phyloP scores from a whole-genome alignment of 2,113 vertebrate species.

The Lasiurus cinereus region DNA sequence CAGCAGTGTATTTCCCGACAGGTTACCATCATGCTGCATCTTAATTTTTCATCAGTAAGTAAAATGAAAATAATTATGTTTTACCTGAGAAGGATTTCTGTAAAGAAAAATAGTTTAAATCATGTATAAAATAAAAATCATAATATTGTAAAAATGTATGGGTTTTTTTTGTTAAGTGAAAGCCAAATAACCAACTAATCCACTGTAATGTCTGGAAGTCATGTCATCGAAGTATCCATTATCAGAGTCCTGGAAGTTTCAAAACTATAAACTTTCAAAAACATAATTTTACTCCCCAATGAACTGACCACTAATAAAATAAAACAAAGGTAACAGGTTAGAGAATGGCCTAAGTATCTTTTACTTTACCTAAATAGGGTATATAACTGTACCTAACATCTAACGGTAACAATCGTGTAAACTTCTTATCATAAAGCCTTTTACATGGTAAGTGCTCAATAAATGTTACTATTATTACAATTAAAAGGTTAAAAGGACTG shows the following conservation, averaged over 20 bases:
- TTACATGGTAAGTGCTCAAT: not conserved
- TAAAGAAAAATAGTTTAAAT: not conserved
- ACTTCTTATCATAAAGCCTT: not conserved
- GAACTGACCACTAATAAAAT: not conserved
- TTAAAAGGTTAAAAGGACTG: not conserved
- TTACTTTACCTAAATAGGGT: not conserved
- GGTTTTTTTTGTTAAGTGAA: constrained; percentile 9
- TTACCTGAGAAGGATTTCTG: not conserved
- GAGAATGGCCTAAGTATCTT: not conserved
- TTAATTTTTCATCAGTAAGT: constrained; percentile 25
- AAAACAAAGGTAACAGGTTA: not conserved
- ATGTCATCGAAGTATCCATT: not conserved
- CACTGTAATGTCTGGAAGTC: not conserved
- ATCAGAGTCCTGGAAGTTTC: not conserved
- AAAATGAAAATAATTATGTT: not conserved
- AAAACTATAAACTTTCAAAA: not conserved
- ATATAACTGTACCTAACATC: not conserved
- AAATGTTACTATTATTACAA: constrained; percentile 12
- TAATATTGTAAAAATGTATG: not conserved
- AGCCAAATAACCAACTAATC: not conserved
- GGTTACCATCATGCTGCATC: not conserved
- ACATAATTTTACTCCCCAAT: not conserved
- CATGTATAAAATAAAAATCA: not conserved
- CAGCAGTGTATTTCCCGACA: not conserved
- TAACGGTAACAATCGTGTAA: not conserved